phyloP scores from a whole-genome alignment of 2,888 invertebrate genomes.

The Camponotus fellah region DNA sequence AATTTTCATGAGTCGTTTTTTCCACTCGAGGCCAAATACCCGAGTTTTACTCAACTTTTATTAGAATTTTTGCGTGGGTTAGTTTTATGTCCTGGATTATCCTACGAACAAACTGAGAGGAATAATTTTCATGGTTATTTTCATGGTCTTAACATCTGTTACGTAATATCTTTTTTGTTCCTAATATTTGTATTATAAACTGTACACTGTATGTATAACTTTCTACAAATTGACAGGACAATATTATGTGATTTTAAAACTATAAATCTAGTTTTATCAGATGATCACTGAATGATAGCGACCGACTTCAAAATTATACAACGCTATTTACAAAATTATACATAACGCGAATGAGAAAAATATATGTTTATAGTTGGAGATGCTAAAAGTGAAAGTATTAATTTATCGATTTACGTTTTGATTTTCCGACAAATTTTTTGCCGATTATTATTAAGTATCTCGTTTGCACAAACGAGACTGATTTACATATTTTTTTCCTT shows the following conservation, averaged over 20 bases:
- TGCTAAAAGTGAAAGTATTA: not conserved
- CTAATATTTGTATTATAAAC: not conserved
- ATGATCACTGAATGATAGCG: not conserved
- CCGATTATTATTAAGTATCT: not conserved
- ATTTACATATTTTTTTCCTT: not conserved
- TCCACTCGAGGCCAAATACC: not conserved
- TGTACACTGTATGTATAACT: not conserved
- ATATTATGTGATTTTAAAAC: not conserved
- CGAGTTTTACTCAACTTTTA: not conserved
- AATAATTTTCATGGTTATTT: constrained; percentile 22
- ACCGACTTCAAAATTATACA: not conserved
- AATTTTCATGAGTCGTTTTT: not conserved
- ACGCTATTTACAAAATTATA: not conserved
- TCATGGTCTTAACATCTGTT: not conserved
- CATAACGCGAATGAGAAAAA: not conserved
- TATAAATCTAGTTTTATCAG: not conserved
- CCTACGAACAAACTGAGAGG: not conserved
- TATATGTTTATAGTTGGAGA: not conserved
- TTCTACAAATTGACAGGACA: not conserved
- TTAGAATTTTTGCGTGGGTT: not conserved
- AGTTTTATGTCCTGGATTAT: constrained; percentile 9
- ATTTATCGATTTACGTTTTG: constrained; percentile 39
- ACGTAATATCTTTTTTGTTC: not conserved
- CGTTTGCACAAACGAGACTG: not conserved
- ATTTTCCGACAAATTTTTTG: constrained; percentile 38